Conservation (phyloP, 1,140 invertebrate genomes). For the Sarcophaga peregrina region DNA sequence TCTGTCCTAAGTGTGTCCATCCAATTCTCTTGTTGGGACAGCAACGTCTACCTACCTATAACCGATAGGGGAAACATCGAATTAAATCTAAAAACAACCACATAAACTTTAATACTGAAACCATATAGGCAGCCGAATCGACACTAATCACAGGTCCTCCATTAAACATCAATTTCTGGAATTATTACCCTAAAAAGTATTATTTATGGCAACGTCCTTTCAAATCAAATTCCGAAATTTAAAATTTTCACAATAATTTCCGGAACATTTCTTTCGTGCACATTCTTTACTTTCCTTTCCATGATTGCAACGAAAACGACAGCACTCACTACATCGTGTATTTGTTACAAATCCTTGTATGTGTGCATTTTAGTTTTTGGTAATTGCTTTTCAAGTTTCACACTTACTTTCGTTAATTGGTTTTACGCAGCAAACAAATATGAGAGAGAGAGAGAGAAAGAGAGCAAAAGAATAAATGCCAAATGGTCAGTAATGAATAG, state of each 20-base stretch:
- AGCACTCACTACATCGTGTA: neutral
- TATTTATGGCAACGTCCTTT: neutral
- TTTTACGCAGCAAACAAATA: neutral
- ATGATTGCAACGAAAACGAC: neutral
- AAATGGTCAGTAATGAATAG: too few species aligned
- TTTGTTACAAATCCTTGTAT: neutral
- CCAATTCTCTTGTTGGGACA: too few species aligned
- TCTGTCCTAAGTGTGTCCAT: too few species aligned
- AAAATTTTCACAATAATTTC: too few species aligned
- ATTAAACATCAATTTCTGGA: neutral
- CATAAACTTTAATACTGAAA: too few species aligned
- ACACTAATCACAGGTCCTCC: too few species aligned
- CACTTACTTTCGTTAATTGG: constrained; percentile 29
- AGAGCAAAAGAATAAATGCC: too few species aligned
- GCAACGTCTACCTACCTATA: too few species aligned
- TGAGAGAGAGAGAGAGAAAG: neutral
- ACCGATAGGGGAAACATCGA: too few species aligned
- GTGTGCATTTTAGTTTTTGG: neutral
- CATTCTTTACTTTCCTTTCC: neutral
- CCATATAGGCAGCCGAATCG: too few species aligned
- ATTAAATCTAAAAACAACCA: too few species aligned
- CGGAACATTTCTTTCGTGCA: neutral
- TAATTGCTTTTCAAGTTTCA: constrained; percentile 40
- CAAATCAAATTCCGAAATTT: neutral
- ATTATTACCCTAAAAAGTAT: too few species aligned